These are phyloP conservation scores for Sminthopsis crassicaudata DNA, from an alignment of 2,113 vertebrate genomes.

Conservation along the genomic window DNA sequence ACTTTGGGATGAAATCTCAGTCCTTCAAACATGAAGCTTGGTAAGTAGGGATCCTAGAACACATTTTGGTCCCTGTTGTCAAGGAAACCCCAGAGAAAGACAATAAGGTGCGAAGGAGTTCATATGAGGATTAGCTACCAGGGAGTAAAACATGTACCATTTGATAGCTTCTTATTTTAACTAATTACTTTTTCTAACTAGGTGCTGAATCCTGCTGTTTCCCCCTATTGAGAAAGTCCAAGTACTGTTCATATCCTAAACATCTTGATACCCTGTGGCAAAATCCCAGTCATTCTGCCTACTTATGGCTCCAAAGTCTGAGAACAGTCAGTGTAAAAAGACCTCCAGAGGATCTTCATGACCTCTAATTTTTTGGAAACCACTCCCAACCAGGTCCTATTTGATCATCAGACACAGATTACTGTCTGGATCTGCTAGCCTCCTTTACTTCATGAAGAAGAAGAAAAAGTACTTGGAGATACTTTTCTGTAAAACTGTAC, in stretches of 20 bases:
- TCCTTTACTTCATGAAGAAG: conserved; percentile 26
- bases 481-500: conserved; percentile 73
- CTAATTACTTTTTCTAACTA: background rate
- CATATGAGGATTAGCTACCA: background rate
- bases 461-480: conserved; percentile 1
- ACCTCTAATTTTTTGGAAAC: background rate
- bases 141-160: background rate
- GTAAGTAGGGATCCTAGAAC: background rate
- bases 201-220: background rate
- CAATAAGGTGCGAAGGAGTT: background rate
- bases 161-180: background rate
- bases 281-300: background rate
- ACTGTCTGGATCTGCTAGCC: conserved; percentile 10
- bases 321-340: background rate
- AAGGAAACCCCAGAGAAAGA: background rate
- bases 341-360: background rate
- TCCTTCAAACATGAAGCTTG: background rate
- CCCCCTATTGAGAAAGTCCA: background rate
- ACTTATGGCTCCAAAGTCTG: background rate
- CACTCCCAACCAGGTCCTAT: conserved; percentile 49
- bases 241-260: background rate
- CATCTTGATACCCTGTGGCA: background rate
- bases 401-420: conserved; percentile 51
- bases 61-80: background rate
- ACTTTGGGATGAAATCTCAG: background rate